phyloP scores from a whole-genome alignment of 2,113 vertebrate species.

The Microtus pennsylvanicus region DNA sequence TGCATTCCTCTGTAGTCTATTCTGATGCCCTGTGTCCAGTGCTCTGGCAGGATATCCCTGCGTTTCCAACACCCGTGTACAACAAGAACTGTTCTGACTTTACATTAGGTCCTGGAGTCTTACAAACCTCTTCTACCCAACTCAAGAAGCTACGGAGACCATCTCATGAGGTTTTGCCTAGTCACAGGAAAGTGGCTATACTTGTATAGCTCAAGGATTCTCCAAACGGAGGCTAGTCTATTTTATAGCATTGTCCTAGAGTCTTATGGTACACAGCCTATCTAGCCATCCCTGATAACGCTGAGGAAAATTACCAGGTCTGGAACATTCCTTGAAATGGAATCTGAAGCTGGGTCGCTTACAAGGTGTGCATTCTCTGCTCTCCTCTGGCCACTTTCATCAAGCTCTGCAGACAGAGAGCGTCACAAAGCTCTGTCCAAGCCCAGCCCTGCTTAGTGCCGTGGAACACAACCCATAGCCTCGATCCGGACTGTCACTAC shows the following conservation, averaged over 20 bases:
- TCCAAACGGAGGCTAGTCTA: background rate
- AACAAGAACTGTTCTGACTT: background rate
- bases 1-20: background rate
- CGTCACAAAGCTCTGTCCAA: background rate
- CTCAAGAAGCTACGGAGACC: background rate
- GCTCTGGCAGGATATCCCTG: background rate
- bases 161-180: background rate
- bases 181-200: background rate
- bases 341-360: background rate
- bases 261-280: background rate
- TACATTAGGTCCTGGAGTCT: background rate
- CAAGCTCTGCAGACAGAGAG: background rate
- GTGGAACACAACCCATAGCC: background rate
- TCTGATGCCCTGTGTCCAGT: no score
- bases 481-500: background rate
- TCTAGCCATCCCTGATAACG: fast-evolving
- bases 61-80: background rate
- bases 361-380: background rate
- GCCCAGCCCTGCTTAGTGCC: background rate
- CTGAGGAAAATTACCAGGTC: background rate
- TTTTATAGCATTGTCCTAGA: background rate
- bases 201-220: background rate
- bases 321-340: background rate
- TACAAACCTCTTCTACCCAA: background rate
- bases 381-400: background rate